These are phyloP conservation scores for Grapholita molesta DNA, from an alignment of 1,140 invertebrate species.

Conservation along the genomic window DNA sequence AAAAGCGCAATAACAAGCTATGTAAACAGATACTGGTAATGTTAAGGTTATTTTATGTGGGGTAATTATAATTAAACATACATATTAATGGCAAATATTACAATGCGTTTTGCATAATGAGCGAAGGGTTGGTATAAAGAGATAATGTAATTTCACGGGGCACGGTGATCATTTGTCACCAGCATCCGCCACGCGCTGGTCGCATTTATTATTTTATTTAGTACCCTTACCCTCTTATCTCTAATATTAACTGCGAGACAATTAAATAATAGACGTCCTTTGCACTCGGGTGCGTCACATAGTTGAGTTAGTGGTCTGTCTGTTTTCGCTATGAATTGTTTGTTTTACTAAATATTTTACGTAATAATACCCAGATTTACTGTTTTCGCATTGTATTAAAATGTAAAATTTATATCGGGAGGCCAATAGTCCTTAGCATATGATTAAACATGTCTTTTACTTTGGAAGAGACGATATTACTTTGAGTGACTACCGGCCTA, in stretches of 20 bases:
- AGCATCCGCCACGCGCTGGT: constrained; percentile 70
- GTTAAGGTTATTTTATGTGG: neutral
- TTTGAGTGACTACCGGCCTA: too few species aligned
- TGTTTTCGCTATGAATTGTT: neutral
- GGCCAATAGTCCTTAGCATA: too few species aligned
- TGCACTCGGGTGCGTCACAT: neutral
- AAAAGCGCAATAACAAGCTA: neutral
- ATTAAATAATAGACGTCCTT: constrained; percentile 52
- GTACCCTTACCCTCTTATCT: constrained; percentile 57
- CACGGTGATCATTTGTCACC: constrained; percentile 63
- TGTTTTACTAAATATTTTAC: neutral
- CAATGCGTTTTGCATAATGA: constrained; percentile 67
- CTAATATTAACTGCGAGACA: constrained; percentile 48
- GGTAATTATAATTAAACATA: constrained; percentile 19
- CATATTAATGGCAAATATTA: constrained; percentile 43
- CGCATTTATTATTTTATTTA: constrained; percentile 71
- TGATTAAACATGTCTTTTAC: too few species aligned
- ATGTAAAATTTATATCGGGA: too few species aligned
- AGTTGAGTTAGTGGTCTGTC: too few species aligned
- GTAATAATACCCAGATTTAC: neutral
- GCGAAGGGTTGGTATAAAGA: constrained; percentile 60
- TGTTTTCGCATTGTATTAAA: too few species aligned
- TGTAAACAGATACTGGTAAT: neutral
- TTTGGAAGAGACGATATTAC: too few species aligned
- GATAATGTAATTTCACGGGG: constrained; percentile 74